These are phyloP conservation scores for Plebejus anna DNA, from an alignment of 2,888 invertebrate genomes.

Conservation along the genomic window DNA sequence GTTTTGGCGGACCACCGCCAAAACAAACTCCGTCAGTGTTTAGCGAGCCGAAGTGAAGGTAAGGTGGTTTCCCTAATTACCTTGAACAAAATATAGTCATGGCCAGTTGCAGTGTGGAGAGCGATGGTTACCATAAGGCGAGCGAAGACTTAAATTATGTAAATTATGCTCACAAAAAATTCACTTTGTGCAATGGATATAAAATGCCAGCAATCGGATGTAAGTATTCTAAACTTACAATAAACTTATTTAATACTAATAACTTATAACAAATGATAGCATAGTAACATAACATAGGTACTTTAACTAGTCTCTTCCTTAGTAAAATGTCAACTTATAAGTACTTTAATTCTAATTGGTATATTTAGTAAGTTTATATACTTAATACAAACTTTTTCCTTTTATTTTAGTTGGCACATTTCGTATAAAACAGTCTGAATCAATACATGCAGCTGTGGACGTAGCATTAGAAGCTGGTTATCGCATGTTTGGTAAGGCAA, in stretches of 20 bases:
- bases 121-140: neutral
- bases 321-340: no score
- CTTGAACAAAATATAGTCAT: neutral
- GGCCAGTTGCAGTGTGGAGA: neutral
- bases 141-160: neutral
- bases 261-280: neutral
- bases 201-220: slow-evolving; percentile 57
- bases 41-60: neutral
- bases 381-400: slow-evolving; percentile 45
- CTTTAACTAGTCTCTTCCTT: no score
- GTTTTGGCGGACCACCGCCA: no score
- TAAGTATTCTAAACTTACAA: slow-evolving; percentile 45
- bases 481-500: slow-evolving; percentile 82
- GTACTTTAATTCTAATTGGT: no score
- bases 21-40: slow-evolving; percentile 3
- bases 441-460: slow-evolving; percentile 72
- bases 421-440: slow-evolving; percentile 73
- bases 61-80: neutral
- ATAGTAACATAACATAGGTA: no score
- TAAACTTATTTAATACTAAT: neutral
- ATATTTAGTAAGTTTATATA: neutral
- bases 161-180: slow-evolving; percentile 35
- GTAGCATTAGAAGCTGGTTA: slow-evolving; percentile 84
- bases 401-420: slow-evolving; percentile 82
- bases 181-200: slow-evolving; percentile 48